Evolutionary conservation across 2,797 vertebrate genomes (phyloP), one percentile per base, ranked within the genome.

Genomic region (Molossus molossus): DNA sequence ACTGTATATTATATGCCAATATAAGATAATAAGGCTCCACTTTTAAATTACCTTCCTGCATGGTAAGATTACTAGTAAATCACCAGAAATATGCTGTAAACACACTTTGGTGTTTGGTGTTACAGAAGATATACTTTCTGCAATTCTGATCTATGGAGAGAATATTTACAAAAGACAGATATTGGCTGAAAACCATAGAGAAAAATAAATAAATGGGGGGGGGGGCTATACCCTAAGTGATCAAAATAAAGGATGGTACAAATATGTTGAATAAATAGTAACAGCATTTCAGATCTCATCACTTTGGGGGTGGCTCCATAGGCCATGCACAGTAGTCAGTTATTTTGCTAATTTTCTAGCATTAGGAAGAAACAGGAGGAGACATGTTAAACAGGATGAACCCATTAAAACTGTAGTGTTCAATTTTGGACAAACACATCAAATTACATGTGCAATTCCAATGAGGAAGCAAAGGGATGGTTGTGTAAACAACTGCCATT

Each of bases 341-440:
- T 40, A 60, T 20, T 82, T 86, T 11, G 18, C 2, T 3, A 48
- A 82, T 77, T 94, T 80, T 77, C 82, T 27, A 86, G 27, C 23
- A 62, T 79, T 69, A 73, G 65, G 69, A 82, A 87, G 50, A 65
- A 87, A 92, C 1, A 84, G n/a, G 64, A 93, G 18, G 40, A 53
- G 37, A 58, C 10, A 90, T 79, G 91, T 40, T 37, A 95, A 90
- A 60, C 13, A 88, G 23, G 90, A 17, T 85, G 64, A 91, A 64
- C 9, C 6, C 25, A 77, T 86, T 55, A 88, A 57, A 94, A 79
- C 58, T 29, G 37, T 17, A 14, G 73, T 83, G 33, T 62, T 95
- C 77, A 73, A 64, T 15, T 90, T 37, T 37, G 5, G 20, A 1
- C 8, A 79, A 88, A 76, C 64, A 75, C 17, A 73, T 72, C 48